Percentiles rank a stretch among this genome's conserved stretches.
These are phyloP conservation scores for Bombyx mori DNA, from an alignment of 1,140 invertebrate species.

Conservation along the genomic window DNA sequence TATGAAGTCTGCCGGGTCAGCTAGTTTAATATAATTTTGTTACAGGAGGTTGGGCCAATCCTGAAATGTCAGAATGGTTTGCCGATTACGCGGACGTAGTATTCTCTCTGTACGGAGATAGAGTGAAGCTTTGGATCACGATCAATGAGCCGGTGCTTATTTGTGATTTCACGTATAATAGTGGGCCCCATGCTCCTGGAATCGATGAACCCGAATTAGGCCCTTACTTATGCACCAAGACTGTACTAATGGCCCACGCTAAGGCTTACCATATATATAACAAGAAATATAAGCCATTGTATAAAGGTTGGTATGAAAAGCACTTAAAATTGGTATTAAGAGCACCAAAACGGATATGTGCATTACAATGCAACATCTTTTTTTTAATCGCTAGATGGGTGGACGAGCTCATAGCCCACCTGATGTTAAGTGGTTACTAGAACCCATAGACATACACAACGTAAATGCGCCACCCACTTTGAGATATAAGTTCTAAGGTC, in stretches of 20 bases:
- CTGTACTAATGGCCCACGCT: constrained; percentile 28
- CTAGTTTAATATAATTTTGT: background rate
- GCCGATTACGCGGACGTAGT: constrained; percentile 53
- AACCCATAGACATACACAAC: too few species aligned
- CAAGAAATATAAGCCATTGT: constrained; percentile 18
- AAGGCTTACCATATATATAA: constrained; percentile 30
- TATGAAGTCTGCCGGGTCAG: too few species aligned
- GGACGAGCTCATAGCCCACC: too few species aligned
- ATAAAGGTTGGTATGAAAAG: constrained; percentile 26
- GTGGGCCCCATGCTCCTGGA: constrained; percentile 53
- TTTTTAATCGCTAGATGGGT: too few species aligned
- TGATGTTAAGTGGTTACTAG: too few species aligned
- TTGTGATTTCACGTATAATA: constrained; percentile 54
- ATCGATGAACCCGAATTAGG: constrained; percentile 45
- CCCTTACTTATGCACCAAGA: constrained; percentile 25
- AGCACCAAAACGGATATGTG: too few species aligned
- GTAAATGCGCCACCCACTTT: too few species aligned
- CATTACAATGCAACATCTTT: too few species aligned
- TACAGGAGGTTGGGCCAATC: constrained; percentile 73
- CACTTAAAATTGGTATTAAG: background rate
- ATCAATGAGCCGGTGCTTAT: constrained; percentile 41
- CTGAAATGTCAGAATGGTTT: constrained; percentile 59
- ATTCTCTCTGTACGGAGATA: constrained; percentile 51
- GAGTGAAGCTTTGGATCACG: constrained; percentile 58
- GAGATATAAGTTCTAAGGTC: too few species aligned